Evolutionary conservation across 2,888 invertebrate genomes (phyloP).

Genomic region (Dolomedes plantarius): DNA sequence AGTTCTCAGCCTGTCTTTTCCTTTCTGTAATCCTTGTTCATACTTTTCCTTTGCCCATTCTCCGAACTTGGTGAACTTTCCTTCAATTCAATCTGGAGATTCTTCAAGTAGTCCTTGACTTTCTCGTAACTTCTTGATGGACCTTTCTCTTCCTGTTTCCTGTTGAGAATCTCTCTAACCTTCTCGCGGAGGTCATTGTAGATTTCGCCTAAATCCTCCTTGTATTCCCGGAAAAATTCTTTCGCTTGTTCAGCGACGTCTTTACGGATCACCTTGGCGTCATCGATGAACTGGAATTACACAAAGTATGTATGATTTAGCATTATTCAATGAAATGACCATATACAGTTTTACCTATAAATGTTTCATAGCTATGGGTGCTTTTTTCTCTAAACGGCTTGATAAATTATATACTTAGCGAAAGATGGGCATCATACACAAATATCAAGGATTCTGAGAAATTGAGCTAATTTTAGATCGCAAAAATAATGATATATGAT

Average conservation of each 20-base stretch:
- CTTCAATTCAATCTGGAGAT: slow-evolving; percentile 54
- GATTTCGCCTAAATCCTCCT: slow-evolving; percentile 39
- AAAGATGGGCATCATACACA: too few relatives aligned
- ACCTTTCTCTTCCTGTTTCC: slow-evolving; percentile 19
- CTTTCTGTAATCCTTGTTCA: slow-evolving; percentile 41
- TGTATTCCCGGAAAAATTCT: slow-evolving; percentile 52
- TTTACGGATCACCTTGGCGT: slow-evolving; percentile 40
- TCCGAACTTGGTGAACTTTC: slow-evolving; percentile 63
- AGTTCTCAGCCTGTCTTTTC: slow-evolving; percentile 42
- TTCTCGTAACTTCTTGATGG: slow-evolving; percentile 52
- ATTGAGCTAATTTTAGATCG: too few relatives aligned
- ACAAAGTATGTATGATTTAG: too few relatives aligned
- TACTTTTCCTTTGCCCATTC: slow-evolving; percentile 55
- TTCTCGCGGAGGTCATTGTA: slow-evolving; percentile 45
- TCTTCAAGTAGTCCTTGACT: slow-evolving; percentile 62
- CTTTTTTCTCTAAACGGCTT: too few relatives aligned
- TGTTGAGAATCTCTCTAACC: slow-evolving; percentile 22
- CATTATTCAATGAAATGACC: too few relatives aligned
- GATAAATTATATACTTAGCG: too few relatives aligned
- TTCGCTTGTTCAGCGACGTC: slow-evolving; percentile 51
- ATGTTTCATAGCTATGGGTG: too few relatives aligned
- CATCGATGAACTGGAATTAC: slow-evolving; percentile 40
- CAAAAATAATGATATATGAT: too few relatives aligned
- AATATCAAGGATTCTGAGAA: too few relatives aligned
- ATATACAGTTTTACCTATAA: too few relatives aligned